phyloP scores from a whole-genome alignment of 64 coral and sea anemone genomes.

The Pachyseris speciosa region DNA sequence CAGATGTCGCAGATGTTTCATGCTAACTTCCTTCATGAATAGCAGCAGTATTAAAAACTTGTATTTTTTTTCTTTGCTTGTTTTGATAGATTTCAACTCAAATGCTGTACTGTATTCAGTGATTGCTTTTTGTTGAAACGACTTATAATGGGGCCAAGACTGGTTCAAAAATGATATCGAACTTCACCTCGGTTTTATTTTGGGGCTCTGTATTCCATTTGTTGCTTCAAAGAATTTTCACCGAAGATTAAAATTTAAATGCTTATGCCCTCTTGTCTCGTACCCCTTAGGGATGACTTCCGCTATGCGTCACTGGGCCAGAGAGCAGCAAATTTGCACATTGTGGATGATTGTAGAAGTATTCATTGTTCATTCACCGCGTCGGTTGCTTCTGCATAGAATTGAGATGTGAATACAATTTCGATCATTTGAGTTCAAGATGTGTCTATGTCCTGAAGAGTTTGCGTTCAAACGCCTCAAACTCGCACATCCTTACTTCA shows the following conservation, averaged over 20 bases:
- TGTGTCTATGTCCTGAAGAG: conserved; percentile 54
- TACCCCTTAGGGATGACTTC: neutral
- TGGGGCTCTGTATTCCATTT: no score
- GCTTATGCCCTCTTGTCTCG: neutral
- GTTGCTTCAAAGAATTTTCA: no score
- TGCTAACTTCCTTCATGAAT: no score
- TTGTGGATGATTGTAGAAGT: neutral
- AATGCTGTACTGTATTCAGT: no score
- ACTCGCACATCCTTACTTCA: conserved; percentile 6
- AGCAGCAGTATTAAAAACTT: no score
- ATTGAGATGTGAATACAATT: neutral
- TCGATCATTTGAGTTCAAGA: neutral
- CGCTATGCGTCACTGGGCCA: neutral
- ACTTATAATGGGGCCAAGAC: no score
- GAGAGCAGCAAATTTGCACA: conserved; percentile 29
- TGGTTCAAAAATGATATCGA: no score
- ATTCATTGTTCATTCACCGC: neutral
- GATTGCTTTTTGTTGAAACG: no score
- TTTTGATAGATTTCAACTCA: no score
- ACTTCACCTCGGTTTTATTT: no score
- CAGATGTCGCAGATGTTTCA: no score
- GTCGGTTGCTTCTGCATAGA: neutral
- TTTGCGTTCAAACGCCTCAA: conserved; percentile 3
- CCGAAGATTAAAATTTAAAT: neutral
- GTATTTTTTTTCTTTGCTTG: no score